Conservation (phyloP, 2,888 invertebrate species). For the Hirtodrosophila duncani region DNA sequence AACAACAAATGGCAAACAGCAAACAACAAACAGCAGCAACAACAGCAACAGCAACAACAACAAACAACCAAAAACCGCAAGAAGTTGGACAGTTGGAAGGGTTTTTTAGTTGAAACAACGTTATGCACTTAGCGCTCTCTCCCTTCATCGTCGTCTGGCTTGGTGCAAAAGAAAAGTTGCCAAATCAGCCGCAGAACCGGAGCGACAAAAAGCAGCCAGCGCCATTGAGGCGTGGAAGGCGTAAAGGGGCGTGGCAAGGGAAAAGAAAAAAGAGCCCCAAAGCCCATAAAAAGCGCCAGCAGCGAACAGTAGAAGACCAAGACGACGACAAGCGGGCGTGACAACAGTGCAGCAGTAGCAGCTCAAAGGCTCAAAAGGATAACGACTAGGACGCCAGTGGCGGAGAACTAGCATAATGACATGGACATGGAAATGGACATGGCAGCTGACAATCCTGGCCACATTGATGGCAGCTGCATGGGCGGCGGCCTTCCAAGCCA, state of each 20-base stretch:
- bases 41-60: conserved; percentile 7
- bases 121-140: conserved; percentile 58
- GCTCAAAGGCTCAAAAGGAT: conserved; percentile 42
- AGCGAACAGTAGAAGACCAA: conserved; percentile 43
- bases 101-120: conserved; percentile 52
- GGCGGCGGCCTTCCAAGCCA: conserved; percentile 44
- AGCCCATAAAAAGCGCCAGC: conserved; percentile 47
- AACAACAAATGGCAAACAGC: conserved; percentile 2
- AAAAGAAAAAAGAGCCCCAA: conserved; percentile 1
- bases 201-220: conserved; percentile 27
- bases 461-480: conserved; percentile 1
- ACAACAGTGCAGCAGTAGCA: conserved; percentile 29
- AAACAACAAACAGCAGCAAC: conserved; percentile 16
- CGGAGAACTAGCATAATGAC: conserved; percentile 28
- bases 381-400: conserved; percentile 23
- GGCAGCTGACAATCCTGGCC: conserved; percentile 47
- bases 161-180: conserved; percentile 54
- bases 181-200: conserved; percentile 61
- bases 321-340: conserved; percentile 59
- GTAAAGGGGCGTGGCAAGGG: conserved; percentile 11
- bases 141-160: not conserved
- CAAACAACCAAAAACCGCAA: conserved; percentile 49
- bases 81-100: conserved; percentile 59
- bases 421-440: conserved; percentile 50
- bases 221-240: conserved; percentile 48